These are phyloP conservation scores for Pristis pectinata DNA, from an alignment of 2,797 vertebrate species.

Conservation along the genomic window DNA sequence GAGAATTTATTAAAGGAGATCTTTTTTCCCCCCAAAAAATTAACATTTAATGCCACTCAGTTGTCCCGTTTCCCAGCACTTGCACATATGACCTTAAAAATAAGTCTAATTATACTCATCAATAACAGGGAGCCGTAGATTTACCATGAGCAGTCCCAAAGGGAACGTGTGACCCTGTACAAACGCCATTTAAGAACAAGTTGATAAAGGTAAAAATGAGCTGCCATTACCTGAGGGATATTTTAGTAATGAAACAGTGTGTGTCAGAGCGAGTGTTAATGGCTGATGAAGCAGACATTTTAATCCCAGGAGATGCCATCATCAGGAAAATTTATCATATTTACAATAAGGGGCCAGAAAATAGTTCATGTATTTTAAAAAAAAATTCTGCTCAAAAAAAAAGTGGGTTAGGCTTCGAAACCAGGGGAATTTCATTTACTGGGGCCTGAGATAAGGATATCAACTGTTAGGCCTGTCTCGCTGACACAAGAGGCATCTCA, in stretches of 20 bases:
- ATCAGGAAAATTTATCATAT: constrained; percentile 96
- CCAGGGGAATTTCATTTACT: not conserved
- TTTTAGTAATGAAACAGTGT: constrained; percentile 67
- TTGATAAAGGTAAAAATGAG: constrained; percentile 90
- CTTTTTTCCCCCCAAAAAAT: not conserved
- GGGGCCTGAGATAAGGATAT: not conserved
- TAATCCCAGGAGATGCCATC: constrained; percentile 88
- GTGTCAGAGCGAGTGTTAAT: constrained; percentile 72
- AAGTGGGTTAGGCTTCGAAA: not conserved
- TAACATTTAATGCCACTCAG: constrained; percentile 24
- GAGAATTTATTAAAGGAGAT: not conserved
- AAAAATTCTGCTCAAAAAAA: not conserved
- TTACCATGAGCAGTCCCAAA: constrained; percentile 70
- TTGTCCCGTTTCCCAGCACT: constrained; percentile 57
- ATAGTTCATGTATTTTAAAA: not conserved
- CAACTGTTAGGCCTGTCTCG: not conserved
- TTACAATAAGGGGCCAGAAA: constrained; percentile 54
- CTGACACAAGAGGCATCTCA: not conserved
- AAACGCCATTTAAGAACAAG: constrained; percentile 77
- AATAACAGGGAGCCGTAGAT: constrained; percentile 74
- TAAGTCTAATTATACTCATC: constrained; percentile 74
- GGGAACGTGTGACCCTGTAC: constrained; percentile 71
- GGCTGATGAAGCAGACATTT: constrained; percentile 62
- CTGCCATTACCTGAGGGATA: constrained; percentile 79
- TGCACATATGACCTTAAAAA: constrained; percentile 57